Evolutionary conservation across 2,888 invertebrate species (phyloP).

Genomic region (Tribolium freemani): DNA sequence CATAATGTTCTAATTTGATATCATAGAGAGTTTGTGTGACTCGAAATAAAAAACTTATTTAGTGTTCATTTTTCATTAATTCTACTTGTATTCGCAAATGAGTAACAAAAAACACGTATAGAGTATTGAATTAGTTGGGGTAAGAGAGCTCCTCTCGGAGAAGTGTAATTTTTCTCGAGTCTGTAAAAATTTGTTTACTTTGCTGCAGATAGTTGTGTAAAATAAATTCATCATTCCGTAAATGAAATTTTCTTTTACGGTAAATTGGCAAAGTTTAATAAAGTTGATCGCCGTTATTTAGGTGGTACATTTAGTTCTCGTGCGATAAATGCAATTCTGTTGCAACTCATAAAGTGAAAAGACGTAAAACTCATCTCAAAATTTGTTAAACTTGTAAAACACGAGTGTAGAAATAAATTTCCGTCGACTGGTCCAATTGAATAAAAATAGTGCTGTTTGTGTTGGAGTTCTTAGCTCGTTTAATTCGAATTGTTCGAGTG

Average conservation of each 20-base stretch:
- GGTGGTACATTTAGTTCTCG: not conserved
- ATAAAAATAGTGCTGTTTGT: not conserved
- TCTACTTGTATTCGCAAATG: no score
- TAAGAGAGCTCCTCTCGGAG: no score
- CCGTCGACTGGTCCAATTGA: not conserved
- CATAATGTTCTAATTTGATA: no score
- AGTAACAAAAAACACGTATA: no score
- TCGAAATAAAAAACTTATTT: no score
- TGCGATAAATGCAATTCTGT: not conserved
- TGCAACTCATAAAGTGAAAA: not conserved
- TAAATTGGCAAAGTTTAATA: not conserved
- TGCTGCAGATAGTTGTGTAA: not conserved
- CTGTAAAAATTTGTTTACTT: no score
- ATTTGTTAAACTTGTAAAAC: not conserved
- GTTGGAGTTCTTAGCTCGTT: not conserved
- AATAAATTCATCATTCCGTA: not conserved
- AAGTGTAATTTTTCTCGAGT: no score
- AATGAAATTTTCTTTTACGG: not conserved
- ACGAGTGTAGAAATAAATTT: no score
- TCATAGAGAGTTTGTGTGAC: no score
- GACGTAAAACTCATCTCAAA: not conserved
- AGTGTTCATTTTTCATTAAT: no score
- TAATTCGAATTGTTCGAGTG: constrained; percentile 9
- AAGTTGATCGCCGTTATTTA: not conserved
- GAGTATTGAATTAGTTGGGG: no score